Evolutionary conservation across 2,888 invertebrate species (phyloP), one percentile per base, ranked within the genome.

Genomic region (Rhabditophanes sp.): DNA sequence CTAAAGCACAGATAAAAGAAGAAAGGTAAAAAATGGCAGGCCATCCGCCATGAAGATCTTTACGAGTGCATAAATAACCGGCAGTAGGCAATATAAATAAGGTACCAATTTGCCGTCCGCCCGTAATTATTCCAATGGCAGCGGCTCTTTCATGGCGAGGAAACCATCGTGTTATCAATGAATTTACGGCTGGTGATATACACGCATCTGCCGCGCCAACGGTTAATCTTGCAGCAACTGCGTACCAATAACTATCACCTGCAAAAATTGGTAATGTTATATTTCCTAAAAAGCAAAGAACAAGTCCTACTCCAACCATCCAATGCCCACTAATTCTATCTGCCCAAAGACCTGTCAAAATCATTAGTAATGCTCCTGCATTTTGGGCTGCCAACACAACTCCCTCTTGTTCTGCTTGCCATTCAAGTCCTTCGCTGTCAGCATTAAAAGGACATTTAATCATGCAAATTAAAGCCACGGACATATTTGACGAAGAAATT

Each of bases 381-480:
- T 60, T 60, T 36, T 58, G 57, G 15, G 59, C 58, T 3, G 59
- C 59, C 27, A 59, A 25, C 4, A 59, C 56, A 14, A 56, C 42
- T 5, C 59, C 59, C 42, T 59, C 56, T 43, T 54, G 44, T 27
- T 48, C 44, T 2, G 52, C 33, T 18, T 39, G 33, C 54, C 54
- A 54, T 8, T 46, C 42, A 17, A 54, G 33, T 19, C 48, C 43
- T 15, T 54, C 54, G 11, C 50, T 50, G 23, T 56, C 54, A n/a
- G 50, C 56, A 33, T 56, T 53, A n/a, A 52, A 36, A 6, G 56
- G 55, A 26, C 59, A 59, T 3, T 48, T 49, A n/a, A 55, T 59
- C 59, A 59, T 59, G 35, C 59, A 59, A 16, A 59, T 59, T n/a
- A 59, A 33, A 9, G 56, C 59, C 8, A 59, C 59, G 6, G 59